phyloP scores from a whole-genome alignment of 2,113 vertebrate genomes.

The Eretmodus cyanostictus region DNA sequence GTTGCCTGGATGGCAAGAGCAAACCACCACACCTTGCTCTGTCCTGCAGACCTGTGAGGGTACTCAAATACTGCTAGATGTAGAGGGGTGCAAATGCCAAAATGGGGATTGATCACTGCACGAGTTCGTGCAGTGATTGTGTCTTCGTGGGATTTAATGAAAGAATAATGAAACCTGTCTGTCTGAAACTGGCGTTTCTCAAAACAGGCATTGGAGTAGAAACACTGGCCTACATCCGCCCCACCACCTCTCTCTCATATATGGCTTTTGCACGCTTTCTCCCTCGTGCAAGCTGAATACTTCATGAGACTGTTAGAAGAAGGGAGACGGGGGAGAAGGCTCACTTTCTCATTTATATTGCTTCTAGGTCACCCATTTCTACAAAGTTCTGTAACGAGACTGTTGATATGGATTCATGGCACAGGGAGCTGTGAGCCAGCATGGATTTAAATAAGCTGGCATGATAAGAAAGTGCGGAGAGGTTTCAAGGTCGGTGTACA shows the following conservation, averaged over 20 bases:
- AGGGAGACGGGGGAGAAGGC: not conserved
- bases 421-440: not conserved
- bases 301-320: not conserved
- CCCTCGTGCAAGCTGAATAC: not conserved
- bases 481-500: constrained; percentile 31
- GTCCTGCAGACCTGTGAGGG: not conserved
- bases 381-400: not conserved
- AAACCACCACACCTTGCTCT: constrained; percentile 7
- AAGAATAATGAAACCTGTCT: constrained; percentile 33
- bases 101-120: not conserved
- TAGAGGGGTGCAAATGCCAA: not conserved
- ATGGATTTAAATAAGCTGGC: not conserved
- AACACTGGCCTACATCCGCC: constrained; percentile 52
- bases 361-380: constrained; percentile 1
- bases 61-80: not conserved
- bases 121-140: not conserved
- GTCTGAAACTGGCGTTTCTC: constrained; percentile 8
- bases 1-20: constrained; percentile 31
- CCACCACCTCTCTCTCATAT: not conserved
- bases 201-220: constrained; percentile 42
- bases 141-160: not conserved
- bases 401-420: not conserved
- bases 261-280: not conserved
- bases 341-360: not conserved
- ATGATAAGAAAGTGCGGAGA: not conserved